Base-by-base conservation (phyloP, 2,888 invertebrate genomes). In the Caenorhabditis panamensis region DNA sequence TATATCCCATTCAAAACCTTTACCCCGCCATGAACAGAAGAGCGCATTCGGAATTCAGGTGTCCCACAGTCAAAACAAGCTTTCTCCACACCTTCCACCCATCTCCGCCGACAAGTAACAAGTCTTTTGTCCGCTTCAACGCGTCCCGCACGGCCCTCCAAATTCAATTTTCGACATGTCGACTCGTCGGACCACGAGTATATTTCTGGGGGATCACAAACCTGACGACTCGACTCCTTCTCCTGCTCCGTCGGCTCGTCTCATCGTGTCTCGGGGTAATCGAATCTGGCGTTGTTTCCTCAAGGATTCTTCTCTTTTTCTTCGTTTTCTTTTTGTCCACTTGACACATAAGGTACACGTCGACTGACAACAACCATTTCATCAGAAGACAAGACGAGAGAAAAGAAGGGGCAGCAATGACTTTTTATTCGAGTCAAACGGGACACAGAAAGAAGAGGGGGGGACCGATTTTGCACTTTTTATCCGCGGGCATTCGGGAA, bases 111-210 rank as follows among this genome's bases (percentile, higher is more conserved):
- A n/a, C n/a, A 18, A 63, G 54, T 63, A 62, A 71, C 71, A 71
- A 62, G 56, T 64, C 64, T 72, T 72, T 72, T 72, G 72, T 72
- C 72, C 72, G 72, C 72, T 72, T 72, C 72, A 72, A 64, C 72
- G 72, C 72, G 56, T 56, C 56, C 9, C 9, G 5, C 31, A n/a
- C n/a, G n/a, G n/a, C 31, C 9, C 9, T 31, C 58, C 49, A 72
- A 72, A 72, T 72, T 64, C 63, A 72, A 72, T 72, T 72, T 72
- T 63, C 44, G 47, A 37, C 49, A 28, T 20, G 53, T 13, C 31
- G 31, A 9, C 31, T 4, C 31, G 28, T 3, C 56, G 71, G 71
- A 71, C 62, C 71, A 53, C 44, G 41, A 41, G 54, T 41, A 41
- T 53, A 51, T 20, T 49, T 62, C 37, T 37, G 5, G 22, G 66